Evolutionary conservation across 1,140 invertebrate genomes (phyloP).

Genomic region (Streblospio benedicti): DNA sequence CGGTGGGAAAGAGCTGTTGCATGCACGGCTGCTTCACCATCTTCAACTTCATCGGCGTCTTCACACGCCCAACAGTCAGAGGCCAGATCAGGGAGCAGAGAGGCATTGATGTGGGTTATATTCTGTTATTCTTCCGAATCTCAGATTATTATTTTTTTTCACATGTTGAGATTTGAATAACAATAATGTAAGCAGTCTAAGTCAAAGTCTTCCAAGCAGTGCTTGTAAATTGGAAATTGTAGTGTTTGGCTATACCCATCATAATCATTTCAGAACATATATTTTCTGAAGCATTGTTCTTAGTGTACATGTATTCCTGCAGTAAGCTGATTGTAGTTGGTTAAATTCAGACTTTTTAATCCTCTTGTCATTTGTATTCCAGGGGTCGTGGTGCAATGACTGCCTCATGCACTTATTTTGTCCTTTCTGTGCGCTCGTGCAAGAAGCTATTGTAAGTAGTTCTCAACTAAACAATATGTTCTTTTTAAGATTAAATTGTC

Average conservation of each 20-base stretch:
- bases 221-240: too few species aligned
- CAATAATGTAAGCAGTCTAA: too few species aligned
- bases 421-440: conserved; percentile 1
- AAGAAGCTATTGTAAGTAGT: not conserved
- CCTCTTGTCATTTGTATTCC: not conserved
- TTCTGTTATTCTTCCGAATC: not conserved
- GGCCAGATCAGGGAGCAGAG: conserved; percentile 13
- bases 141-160: too few species aligned
- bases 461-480: not conserved
- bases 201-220: too few species aligned
- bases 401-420: not conserved
- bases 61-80: conserved; percentile 8
- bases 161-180: too few species aligned
- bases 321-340: too few species aligned
- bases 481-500: too few species aligned
- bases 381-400: conserved; percentile 2
- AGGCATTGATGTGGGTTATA: conserved; percentile 6
- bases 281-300: too few species aligned
- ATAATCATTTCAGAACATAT: too few species aligned
- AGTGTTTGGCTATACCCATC: too few species aligned
- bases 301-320: too few species aligned
- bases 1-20: conserved; percentile 12
- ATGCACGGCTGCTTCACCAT: conserved; percentile 7
- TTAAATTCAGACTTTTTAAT: not conserved
- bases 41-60: not conserved